Conservation (phyloP, 2,888 invertebrate genomes). For the Meloe dianella region DNA sequence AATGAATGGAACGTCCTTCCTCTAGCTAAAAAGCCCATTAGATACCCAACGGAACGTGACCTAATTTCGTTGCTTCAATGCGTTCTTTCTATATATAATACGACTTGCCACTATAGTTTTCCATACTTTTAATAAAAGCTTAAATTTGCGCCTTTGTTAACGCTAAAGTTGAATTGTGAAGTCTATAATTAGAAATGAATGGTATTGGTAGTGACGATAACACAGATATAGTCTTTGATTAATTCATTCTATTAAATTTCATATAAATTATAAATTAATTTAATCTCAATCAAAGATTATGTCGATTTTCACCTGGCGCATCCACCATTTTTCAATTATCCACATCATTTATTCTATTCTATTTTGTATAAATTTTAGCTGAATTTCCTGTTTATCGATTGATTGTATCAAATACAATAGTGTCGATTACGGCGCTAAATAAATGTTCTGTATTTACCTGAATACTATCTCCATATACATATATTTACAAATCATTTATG, state of each 20-base stretch:
- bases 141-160: constrained; percentile 19
- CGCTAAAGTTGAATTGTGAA: not conserved
- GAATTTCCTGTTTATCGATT: not conserved
- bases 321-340: not conserved
- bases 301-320: not conserved
- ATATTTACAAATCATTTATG: constrained; percentile 39
- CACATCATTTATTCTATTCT: not conserved
- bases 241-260: not conserved
- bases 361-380: too few relatives aligned
- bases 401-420: constrained; percentile 28
- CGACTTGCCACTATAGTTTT: constrained; percentile 6
- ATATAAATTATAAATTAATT: not conserved
- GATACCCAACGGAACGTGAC: constrained; percentile 25
- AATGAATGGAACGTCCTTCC: constrained; percentile 19
- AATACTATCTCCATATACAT: constrained; percentile 29
- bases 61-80: constrained; percentile 25
- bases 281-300: not conserved
- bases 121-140: constrained; percentile 27
- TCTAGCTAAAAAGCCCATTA: constrained; percentile 24
- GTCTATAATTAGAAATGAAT: not conserved
- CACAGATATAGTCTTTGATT: not conserved
- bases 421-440: constrained; percentile 35
- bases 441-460: constrained; percentile 30
- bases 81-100: constrained; percentile 22
- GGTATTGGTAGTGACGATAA: not conserved